A percentile compares a stretch with the other conserved stretches of the same genome.
phyloP scores from a whole-genome alignment of 2,797 vertebrate genomes.

The Tympanoctomys barrerae region DNA sequence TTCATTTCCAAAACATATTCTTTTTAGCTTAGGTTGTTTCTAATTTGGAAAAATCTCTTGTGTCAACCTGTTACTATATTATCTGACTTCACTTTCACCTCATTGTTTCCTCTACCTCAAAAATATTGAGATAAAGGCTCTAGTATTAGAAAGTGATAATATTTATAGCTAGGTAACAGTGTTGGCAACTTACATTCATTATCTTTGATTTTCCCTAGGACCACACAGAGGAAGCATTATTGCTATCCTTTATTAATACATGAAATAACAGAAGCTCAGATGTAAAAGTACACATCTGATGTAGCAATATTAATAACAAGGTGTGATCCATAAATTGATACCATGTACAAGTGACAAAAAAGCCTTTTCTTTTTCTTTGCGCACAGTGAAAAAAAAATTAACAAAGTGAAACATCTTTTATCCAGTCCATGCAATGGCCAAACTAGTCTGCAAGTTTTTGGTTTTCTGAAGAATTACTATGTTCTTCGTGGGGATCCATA shows the following conservation, averaged over 20 bases:
- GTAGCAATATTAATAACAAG: conserved; percentile 5
- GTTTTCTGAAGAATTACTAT: background rate
- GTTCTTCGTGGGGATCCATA: background rate
- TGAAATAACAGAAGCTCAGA: conserved; percentile 5
- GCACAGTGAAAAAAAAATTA: background rate
- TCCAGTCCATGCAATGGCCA: background rate
- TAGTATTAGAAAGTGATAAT: background rate
- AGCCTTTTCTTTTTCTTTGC: background rate
- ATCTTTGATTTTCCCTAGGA: background rate
- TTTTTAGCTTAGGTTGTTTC: background rate
- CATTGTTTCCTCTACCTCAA: background rate
- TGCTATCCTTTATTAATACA: background rate
- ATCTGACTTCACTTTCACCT: background rate
- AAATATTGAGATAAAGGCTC: background rate
- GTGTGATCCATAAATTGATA: background rate
- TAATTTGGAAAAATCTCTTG: conserved; percentile 11
- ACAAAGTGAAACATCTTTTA: background rate
- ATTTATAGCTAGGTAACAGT: background rate
- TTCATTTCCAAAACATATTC: conserved; percentile 38
- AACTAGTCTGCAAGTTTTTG: background rate
- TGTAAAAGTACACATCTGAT: background rate
- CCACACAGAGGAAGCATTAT: background rate
- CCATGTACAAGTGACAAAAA: background rate
- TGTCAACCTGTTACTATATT: background rate
- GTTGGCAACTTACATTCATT: background rate